Conservation (phyloP, 2,888 invertebrate genomes). For the Craniophora ligustri region DNA sequence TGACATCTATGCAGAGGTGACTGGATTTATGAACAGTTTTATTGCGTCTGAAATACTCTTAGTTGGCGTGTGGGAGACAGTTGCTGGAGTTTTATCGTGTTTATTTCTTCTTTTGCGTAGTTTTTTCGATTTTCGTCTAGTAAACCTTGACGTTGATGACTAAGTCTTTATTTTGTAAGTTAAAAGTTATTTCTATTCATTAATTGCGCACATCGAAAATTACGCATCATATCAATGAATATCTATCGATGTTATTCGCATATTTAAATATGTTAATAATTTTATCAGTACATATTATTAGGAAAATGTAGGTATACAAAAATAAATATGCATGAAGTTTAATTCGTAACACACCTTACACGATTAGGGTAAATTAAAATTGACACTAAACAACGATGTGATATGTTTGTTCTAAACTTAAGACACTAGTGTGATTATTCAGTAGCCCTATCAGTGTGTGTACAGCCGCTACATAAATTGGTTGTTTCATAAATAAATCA, state of each 20-base stretch:
- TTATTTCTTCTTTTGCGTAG: conserved; percentile 22
- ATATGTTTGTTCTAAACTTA: background rate
- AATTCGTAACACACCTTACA: background rate
- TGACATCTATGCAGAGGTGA: conserved; percentile 17
- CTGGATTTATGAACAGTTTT: conserved; percentile 4
- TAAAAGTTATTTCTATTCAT: too few species aligned
- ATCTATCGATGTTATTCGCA: conserved; percentile 8
- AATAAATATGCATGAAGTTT: background rate
- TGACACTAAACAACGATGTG: background rate
- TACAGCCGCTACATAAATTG: conserved; percentile 29
- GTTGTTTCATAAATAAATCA: conserved; percentile 50
- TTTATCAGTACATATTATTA: too few species aligned
- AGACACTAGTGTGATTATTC: conserved; percentile 9
- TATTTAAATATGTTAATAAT: background rate
- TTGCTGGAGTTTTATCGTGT: conserved; percentile 16
- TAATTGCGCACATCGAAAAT: conserved; percentile 29
- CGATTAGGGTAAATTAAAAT: background rate
- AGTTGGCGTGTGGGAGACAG: conserved; percentile 25
- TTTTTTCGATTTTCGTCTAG: background rate
- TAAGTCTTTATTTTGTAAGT: conserved; percentile 2
- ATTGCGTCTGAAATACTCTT: conserved; percentile 8
- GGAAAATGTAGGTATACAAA: too few species aligned
- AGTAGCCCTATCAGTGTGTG: conserved; percentile 23
- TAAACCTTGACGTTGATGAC: too few species aligned
- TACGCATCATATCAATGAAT: conserved; percentile 27